Conservation (phyloP, 2,113 vertebrate species). For the Indicator maculatus region DNA sequence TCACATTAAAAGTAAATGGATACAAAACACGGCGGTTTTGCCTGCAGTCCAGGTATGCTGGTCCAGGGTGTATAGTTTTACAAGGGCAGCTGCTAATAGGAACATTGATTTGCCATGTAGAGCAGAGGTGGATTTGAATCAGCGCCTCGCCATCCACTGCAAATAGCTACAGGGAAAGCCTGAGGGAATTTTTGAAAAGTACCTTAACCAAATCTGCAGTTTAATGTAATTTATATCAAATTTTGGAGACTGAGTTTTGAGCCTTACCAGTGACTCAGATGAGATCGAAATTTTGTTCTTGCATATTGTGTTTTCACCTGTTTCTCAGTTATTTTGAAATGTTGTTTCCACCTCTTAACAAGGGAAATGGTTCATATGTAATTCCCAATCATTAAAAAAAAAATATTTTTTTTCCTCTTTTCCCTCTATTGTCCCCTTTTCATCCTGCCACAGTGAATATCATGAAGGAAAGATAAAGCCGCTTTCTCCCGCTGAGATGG, state of each 20-base stretch:
- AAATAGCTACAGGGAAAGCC: not conserved
- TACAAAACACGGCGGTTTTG: not conserved
- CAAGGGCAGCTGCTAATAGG: not conserved
- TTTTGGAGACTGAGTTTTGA: not conserved
- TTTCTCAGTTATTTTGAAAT: not conserved
- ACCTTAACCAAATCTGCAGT: not conserved
- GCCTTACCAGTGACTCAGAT: not conserved
- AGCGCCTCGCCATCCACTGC: not conserved
- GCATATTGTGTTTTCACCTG: not conserved
- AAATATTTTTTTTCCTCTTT: not conserved
- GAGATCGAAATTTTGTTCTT: not conserved
- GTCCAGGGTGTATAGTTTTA: not conserved
- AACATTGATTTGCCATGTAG: not conserved
- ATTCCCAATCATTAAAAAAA: not conserved
- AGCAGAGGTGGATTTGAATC: not conserved
- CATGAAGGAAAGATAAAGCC: slow-evolving; percentile 80
- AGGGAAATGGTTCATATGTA: not conserved
- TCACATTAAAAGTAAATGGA: not conserved
- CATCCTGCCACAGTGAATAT: slow-evolving; percentile 73
- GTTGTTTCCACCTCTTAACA: not conserved
- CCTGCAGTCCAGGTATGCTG: not conserved
- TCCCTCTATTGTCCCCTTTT: not conserved
- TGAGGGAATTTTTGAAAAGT: not conserved
- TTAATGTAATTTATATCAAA: not conserved
- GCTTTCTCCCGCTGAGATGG: slow-evolving; percentile 84